Conservation (phyloP, 2,888 invertebrate species). For the Alitta virens region DNA sequence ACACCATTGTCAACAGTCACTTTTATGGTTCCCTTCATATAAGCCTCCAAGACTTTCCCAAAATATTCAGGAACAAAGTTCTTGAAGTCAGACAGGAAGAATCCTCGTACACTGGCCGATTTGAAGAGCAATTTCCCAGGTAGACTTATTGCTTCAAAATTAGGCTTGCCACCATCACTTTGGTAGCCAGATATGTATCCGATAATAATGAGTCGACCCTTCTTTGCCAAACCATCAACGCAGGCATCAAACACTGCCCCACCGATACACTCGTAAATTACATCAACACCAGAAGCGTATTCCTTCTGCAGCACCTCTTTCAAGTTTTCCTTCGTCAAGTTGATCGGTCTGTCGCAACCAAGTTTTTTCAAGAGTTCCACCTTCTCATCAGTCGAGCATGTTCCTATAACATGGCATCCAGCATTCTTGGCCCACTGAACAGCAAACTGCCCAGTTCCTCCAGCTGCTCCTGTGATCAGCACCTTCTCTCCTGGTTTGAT, state of each 20-base stretch:
- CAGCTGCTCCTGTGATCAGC: conserved; percentile 46
- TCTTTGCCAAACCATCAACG: conserved; percentile 45
- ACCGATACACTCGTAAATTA: conserved; percentile 52
- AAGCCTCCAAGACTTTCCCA: conserved; percentile 32
- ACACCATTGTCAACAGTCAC: conserved; percentile 41
- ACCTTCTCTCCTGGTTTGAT: conserved; percentile 48
- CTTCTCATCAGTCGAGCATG: conserved; percentile 51
- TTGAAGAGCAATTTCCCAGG: conserved; percentile 37
- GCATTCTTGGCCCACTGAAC: conserved; percentile 48
- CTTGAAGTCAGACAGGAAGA: conserved; percentile 41
- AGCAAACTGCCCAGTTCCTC: conserved; percentile 50
- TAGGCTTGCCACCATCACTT: conserved; percentile 33
- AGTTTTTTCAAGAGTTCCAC: conserved; percentile 40
- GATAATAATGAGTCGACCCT: conserved; percentile 52
- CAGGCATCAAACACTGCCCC: conserved; percentile 49
- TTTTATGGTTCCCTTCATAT: conserved; percentile 35
- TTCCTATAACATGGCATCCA: conserved; percentile 53
- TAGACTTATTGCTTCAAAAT: neutral
- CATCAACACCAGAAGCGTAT: conserved; percentile 51
- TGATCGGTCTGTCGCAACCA: conserved; percentile 35
- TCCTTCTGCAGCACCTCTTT: conserved; percentile 45
- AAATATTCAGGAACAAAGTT: conserved; percentile 34
- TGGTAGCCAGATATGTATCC: conserved; percentile 52
- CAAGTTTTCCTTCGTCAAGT: conserved; percentile 50
- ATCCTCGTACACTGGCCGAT: conserved; percentile 47